Base-by-base conservation (phyloP, 2,797 vertebrate genomes). In the Coreius guichenoti region DNA sequence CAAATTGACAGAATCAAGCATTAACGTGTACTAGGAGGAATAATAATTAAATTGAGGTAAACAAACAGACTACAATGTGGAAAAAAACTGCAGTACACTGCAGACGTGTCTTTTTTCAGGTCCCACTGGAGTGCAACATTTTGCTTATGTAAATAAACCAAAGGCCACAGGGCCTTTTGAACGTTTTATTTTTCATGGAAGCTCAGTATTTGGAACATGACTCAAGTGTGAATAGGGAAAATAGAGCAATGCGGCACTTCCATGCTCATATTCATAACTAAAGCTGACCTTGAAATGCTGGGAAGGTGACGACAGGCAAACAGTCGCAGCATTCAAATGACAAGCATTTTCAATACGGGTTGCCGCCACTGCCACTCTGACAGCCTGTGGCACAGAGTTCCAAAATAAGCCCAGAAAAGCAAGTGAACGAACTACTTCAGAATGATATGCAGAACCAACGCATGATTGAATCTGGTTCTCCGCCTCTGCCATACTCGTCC, bases 401-500 rank as follows among this genome's bases (percentile, higher is more conserved):
- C 6, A 39, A 70, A 73, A 65, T 63, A 43, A 85, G 14, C 43
- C 43, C 43, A 80, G 75, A 26, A 80, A 74, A 85, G 77, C 58
- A 63, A 80, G 77, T 39, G 54, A 85, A 67, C 45, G 29, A 51
- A 65, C 68, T 65, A 65, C 54, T 49, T 51, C 0, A 77, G 68
- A 84, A 84, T 84, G 65, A 78, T 45, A 49, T 33, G 39, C 43
- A 29, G 69, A 74, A 80, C 21, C 54, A 31, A 51, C 54, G 54
- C 63, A 47, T 61, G 83, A 72, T 51, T 80, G 75, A 63, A 78
- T 73, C 69, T 73, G 86, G 76, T 82, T 89, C 84, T 85, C 88
- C 81, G 76, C 81, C 36, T 87, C 65, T 89, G 82, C 87, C 89
- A 69, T 86, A 88, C 87, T 90, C 90, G 84, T 88, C 90, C 84